These are phyloP conservation scores for Gortyna flavago DNA, from an alignment of 2,888 invertebrate species.

Conservation along the genomic window DNA sequence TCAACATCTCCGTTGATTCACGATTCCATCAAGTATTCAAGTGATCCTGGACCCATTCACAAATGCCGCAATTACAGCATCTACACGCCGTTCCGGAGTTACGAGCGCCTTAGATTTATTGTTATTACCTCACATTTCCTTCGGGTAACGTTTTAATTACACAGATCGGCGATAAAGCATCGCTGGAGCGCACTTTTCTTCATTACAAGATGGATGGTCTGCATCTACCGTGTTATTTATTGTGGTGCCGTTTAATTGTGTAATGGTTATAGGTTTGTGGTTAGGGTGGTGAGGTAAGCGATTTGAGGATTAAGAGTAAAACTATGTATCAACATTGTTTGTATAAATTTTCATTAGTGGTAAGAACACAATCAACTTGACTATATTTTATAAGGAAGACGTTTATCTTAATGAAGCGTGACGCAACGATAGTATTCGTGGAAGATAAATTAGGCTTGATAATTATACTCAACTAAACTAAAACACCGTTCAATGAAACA, in stretches of 20 bases:
- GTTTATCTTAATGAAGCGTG: background rate
- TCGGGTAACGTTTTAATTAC: constrained; percentile 90
- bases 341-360: constrained; percentile 14
- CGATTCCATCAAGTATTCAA: constrained; percentile 67
- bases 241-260: constrained; percentile 78
- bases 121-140: constrained; percentile 90
- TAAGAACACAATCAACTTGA: background rate
- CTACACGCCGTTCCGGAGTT: constrained; percentile 69
- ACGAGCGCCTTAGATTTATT: constrained; percentile 85
- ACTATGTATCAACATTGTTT: background rate
- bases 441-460: background rate
- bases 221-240: constrained; percentile 83
- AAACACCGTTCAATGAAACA: constrained; percentile 3
- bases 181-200: constrained; percentile 89
- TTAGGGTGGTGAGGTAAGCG: constrained; percentile 36
- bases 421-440: no score
- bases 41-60: constrained; percentile 60
- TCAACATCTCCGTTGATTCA: constrained; percentile 36
- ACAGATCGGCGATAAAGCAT: constrained; percentile 89
- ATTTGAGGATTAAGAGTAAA: constrained; percentile 33
- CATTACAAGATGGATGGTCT: constrained; percentile 88
- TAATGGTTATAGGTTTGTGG: constrained; percentile 61
- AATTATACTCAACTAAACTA: background rate
- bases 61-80: constrained; percentile 70
- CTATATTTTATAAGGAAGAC: background rate